phyloP scores from a whole-genome alignment of 2,888 invertebrate species.

The Phrixothrix hirtus region DNA sequence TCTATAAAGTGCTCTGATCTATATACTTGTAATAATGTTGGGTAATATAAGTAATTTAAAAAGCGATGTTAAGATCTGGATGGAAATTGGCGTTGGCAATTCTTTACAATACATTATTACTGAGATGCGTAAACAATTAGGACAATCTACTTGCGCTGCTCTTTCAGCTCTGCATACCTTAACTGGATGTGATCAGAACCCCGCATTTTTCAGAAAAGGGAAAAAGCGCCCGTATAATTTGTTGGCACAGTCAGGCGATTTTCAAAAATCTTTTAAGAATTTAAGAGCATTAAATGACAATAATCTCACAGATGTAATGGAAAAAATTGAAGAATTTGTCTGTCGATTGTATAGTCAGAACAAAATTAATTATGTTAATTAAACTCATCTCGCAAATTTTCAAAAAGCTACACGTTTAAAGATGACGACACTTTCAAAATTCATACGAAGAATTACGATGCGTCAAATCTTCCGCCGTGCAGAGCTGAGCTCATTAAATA shows the following conservation, averaged over 20 bases:
- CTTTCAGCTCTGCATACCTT: too few relatives aligned
- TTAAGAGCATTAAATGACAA: conserved; percentile 1
- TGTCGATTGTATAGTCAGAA: conserved; percentile 4
- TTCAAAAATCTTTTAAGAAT: background rate
- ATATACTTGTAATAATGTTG: too few relatives aligned
- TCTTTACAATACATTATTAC: too few relatives aligned
- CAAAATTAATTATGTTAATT: conserved; percentile 1
- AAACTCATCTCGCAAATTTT: background rate
- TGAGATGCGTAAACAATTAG: too few relatives aligned
- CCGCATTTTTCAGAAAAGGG: conserved; percentile 1
- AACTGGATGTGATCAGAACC: too few relatives aligned
- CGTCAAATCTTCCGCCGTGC: conserved; percentile 7
- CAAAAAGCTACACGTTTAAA: background rate
- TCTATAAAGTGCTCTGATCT: too few relatives aligned
- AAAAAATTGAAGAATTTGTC: too few relatives aligned
- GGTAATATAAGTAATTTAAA: too few relatives aligned
- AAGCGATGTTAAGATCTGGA: too few relatives aligned
- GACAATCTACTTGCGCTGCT: too few relatives aligned
- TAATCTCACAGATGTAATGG: background rate
- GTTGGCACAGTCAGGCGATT: background rate
- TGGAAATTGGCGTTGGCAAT: too few relatives aligned
- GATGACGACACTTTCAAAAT: background rate
- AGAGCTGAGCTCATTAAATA: conserved; percentile 7
- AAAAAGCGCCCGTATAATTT: background rate
- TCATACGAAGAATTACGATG: conserved; percentile 3